Percentiles rank a stretch among this genome's conserved stretches.
phyloP scores from a whole-genome alignment of 2,113 vertebrate species.

The Telmatochromis bifrenatus region DNA sequence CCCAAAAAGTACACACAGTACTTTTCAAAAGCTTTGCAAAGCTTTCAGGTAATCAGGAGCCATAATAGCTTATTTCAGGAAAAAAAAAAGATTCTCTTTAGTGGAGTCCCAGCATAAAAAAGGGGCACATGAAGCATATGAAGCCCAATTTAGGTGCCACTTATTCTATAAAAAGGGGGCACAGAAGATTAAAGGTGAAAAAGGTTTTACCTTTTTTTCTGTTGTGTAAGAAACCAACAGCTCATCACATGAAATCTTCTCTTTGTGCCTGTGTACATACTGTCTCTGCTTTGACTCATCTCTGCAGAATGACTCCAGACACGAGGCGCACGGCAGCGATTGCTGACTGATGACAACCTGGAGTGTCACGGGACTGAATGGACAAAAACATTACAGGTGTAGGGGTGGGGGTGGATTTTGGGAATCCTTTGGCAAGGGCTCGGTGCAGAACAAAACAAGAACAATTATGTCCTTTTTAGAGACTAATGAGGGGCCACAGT shows the following conservation, averaged over 20 bases:
- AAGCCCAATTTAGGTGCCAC: background rate
- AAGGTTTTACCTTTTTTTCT: background rate
- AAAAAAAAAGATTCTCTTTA: background rate
- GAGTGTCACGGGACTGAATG: constrained; percentile 1
- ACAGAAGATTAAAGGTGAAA: background rate
- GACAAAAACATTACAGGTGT: background rate
- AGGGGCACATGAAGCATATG: background rate
- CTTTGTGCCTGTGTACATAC: background rate
- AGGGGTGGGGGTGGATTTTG: background rate
- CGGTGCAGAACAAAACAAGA: constrained; percentile 14
- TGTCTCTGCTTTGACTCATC: background rate
- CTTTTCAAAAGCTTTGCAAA: background rate
- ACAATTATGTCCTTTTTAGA: constrained; percentile 62
- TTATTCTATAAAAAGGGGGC: background rate
- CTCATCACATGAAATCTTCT: background rate
- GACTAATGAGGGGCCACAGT: constrained; percentile 58
- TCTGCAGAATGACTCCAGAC: background rate
- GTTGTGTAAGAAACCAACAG: background rate
- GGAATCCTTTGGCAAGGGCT: constrained; percentile 41
- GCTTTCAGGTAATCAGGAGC: background rate
- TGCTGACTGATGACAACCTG: background rate
- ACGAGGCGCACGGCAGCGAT: background rate
- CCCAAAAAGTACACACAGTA: background rate
- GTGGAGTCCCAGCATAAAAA: background rate
- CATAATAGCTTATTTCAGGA: background rate